Evolutionary conservation across 2,113 vertebrate genomes (phyloP).

Genomic region (Sorex araneus): DNA sequence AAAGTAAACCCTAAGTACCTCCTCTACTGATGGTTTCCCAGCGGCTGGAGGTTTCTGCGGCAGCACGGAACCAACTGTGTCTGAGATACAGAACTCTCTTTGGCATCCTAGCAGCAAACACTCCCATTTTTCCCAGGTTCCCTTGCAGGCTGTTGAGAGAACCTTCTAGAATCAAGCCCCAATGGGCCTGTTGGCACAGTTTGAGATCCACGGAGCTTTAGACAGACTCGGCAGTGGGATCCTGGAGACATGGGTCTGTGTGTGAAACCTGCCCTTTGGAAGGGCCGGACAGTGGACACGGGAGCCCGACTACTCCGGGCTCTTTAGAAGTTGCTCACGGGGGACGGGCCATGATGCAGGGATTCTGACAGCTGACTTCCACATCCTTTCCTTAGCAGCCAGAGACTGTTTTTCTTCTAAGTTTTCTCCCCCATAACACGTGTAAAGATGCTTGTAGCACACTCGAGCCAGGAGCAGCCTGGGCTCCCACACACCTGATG

Average conservation of each 20-base stretch:
- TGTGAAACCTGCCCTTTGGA: too few relatives aligned
- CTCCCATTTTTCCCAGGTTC: not conserved
- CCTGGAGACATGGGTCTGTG: not conserved
- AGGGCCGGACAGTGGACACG: too few relatives aligned
- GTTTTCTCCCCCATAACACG: conserved; percentile 14
- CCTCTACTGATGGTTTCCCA: not conserved
- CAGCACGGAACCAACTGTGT: not conserved
- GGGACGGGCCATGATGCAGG: not conserved
- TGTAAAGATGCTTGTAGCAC: not conserved
- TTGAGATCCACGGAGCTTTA: not conserved
- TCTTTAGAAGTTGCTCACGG: too few relatives aligned
- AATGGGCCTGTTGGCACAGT: not conserved
- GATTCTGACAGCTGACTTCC: not conserved
- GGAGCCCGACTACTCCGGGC: too few relatives aligned
- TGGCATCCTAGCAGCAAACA: not conserved
- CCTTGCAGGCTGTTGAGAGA: not conserved
- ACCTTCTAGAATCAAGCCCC: too few relatives aligned
- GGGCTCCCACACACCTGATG: not conserved
- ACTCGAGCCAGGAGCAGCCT: not conserved
- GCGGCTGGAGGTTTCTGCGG: not conserved
- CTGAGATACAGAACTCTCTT: not conserved
- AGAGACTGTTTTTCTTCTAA: not conserved
- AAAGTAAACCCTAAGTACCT: too few relatives aligned
- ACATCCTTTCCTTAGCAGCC: not conserved
- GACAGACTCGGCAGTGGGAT: not conserved